Evolutionary conservation across 1,140 invertebrate species (phyloP), one percentile per base, ranked within the genome.

Genomic region (Eurytemora carolleeae): DNA sequence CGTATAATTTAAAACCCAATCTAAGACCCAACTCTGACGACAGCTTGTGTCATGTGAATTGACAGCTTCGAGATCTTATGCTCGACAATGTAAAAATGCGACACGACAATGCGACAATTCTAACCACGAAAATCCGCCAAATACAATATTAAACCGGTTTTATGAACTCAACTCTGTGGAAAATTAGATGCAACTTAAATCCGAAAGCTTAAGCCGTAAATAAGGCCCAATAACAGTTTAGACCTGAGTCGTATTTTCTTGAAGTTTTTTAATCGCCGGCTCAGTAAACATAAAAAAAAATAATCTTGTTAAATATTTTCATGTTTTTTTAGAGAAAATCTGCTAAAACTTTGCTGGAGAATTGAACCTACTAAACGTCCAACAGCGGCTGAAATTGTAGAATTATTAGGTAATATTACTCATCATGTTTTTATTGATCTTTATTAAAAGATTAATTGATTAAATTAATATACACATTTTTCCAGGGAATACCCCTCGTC

Each of bases 321-420:
- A 44, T 44, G 31, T 12, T 44, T n/a, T 12, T 70, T 44, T 72
- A 87, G 85, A 63, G 80, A 83, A 70, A 77, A 72, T 31, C 71
- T 92, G 31, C 78, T 91, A 58, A 77, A 79, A 65, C 79, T 79
- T 1, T 91, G 87, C 71, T 89, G 87, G 85, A 77, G 77, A 24
- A 74, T 75, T 55, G 80, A 85, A 21, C 72, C 78, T 18, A 76
- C 77, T 23, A 76, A 80, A 63, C 77, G 88, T 1, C 85, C 86
- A 2, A 76, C 78, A 15, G 84, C 86, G 0, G 76, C 77, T 0
- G 82, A 86, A 70, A 81, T 91, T 25, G 82, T 86, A 0, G 86
- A 87, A 61, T 82, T 83, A 64, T 73, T 93, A 22, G 81, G 80
- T 0, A 82, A 80, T 64, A 81, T 83, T 70, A 81, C 84, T 2